Percentiles rank a stretch among this genome's conserved stretches.
These are phyloP conservation scores for Falco rusticolus DNA, from an alignment of 2,797 vertebrate genomes.

Conservation along the genomic window DNA sequence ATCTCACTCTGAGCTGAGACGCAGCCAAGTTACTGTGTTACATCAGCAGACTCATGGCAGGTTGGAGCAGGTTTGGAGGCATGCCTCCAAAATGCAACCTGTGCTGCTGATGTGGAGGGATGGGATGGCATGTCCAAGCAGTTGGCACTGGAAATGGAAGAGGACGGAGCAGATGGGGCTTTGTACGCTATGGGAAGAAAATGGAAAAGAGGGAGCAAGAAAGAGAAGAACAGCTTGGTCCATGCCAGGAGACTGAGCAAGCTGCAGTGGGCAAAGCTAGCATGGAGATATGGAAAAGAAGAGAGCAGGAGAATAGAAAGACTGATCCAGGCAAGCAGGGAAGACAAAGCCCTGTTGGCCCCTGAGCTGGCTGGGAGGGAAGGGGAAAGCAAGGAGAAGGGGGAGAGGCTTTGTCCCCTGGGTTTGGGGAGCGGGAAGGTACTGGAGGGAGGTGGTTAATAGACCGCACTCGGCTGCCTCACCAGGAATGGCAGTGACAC, in stretches of 20 bases:
- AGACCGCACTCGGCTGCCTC: constrained; percentile 63
- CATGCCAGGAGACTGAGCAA: not conserved
- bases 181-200: not conserved
- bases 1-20: not conserved
- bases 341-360: not conserved
- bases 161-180: not conserved
- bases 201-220: not conserved
- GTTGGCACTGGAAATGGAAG: not conserved
- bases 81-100: not conserved
- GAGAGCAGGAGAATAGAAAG: not conserved
- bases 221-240: not conserved
- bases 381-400: not conserved
- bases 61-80: not conserved
- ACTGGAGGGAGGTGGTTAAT: constrained; percentile 26
- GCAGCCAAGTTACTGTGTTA: not conserved
- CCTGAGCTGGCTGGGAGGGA: not conserved
- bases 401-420: not conserved
- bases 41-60: not conserved
- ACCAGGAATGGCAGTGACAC: constrained; percentile 75
- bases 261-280: not conserved
- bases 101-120: not conserved
- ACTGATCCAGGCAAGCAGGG: too few relatives aligned
- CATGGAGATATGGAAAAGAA: not conserved
- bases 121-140: fast-evolving
- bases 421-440: not conserved